Percentiles rank a stretch among this genome's conserved stretches.
phyloP scores from a whole-genome alignment of 2,888 invertebrate species.

The Tiliacea citrago region DNA sequence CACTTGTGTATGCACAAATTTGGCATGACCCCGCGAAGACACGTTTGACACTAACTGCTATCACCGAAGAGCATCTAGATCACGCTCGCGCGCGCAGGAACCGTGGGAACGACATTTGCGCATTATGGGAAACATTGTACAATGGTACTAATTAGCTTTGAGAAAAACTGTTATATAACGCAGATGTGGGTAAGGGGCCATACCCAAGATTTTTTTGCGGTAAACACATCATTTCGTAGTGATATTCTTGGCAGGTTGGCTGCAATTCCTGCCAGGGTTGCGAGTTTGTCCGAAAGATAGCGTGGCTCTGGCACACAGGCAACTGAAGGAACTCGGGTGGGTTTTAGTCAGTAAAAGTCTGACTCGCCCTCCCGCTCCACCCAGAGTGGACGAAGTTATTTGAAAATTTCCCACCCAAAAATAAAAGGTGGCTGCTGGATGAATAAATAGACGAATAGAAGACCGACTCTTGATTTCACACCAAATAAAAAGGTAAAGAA shows the following conservation, averaged over 20 bases:
- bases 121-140: slow-evolving; percentile 55
- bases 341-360: too few relatives aligned
- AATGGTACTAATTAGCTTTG: slow-evolving; percentile 57
- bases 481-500: not conserved
- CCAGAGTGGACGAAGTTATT: too few relatives aligned
- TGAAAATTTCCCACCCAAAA: too few relatives aligned
- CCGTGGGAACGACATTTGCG: slow-evolving; percentile 70
- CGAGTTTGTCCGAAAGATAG: too few relatives aligned
- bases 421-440: not conserved
- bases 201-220: slow-evolving; percentile 5
- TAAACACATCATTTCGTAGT: not conserved
- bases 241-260: not conserved
- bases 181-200: not conserved
- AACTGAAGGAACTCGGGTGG: too few relatives aligned
- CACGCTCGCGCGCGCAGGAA: slow-evolving; percentile 75
- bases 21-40: slow-evolving; percentile 68
- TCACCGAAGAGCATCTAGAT: slow-evolving; percentile 81
- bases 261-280: too few relatives aligned
- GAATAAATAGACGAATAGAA: too few relatives aligned
- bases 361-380: too few relatives aligned
- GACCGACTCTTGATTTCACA: not conserved
- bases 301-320: too few relatives aligned
- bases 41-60: slow-evolving; percentile 77
- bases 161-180: slow-evolving; percentile 45
- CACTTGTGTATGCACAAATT: slow-evolving; percentile 67